Conservation (phyloP, 2,888 invertebrate species). For the Linyphia triangularis region DNA sequence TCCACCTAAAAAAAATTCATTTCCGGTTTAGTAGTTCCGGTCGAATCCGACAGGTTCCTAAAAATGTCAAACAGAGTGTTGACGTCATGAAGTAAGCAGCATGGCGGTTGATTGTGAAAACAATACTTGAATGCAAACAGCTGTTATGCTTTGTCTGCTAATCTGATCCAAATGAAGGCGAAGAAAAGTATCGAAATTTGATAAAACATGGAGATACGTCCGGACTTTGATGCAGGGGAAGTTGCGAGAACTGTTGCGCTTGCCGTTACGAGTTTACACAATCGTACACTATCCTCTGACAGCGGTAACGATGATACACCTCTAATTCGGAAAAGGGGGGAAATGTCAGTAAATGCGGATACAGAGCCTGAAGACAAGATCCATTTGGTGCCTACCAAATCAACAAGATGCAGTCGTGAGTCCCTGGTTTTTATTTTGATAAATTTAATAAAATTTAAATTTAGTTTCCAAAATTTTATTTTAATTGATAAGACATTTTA, state of each 20-base stretch:
- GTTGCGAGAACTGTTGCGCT: conserved; percentile 69
- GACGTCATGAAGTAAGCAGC: conserved; percentile 22
- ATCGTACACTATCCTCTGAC: conserved; percentile 63
- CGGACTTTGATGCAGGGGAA: conserved; percentile 74
- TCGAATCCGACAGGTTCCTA: background rate
- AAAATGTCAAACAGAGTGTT: conserved; percentile 24
- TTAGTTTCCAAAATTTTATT: background rate
- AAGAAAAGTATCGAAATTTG: background rate
- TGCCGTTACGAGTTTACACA: conserved; percentile 66
- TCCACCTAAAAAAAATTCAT: too few relatives aligned
- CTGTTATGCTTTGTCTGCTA: background rate
- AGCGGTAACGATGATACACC: conserved; percentile 71
- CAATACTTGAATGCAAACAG: conserved; percentile 6
- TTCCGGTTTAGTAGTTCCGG: conserved; percentile 13
- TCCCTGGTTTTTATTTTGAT: background rate
- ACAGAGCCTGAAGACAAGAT: conserved; percentile 34
- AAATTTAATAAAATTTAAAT: background rate
- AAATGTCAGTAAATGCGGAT: conserved; percentile 43
- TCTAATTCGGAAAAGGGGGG: conserved; percentile 35
- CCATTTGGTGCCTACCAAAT: conserved; percentile 23
- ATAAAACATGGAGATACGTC: conserved; percentile 58
- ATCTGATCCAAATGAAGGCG: background rate
- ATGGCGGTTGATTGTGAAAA: conserved; percentile 64
- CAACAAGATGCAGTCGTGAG: conserved; percentile 19
- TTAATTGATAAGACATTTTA: too few relatives aligned